These are phyloP conservation scores for Mystacornis crossleyi DNA, from an alignment of 2,113 vertebrate genomes.

Conservation along the genomic window DNA sequence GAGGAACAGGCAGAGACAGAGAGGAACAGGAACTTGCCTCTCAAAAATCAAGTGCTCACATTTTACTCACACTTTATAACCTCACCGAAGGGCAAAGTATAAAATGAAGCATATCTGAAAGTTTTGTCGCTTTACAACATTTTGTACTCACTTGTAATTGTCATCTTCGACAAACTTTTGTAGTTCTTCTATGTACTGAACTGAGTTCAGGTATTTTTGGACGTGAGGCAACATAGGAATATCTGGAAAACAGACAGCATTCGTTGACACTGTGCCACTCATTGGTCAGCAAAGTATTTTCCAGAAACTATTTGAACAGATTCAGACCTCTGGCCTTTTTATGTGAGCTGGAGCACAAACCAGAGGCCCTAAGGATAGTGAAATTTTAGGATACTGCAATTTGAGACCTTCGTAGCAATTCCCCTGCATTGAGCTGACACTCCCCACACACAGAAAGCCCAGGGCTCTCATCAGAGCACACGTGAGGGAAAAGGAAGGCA, in stretches of 20 bases:
- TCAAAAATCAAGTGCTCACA: not conserved
- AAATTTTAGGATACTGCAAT: not conserved
- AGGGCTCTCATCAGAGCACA: not conserved
- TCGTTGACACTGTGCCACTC: not conserved
- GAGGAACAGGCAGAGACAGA: not conserved
- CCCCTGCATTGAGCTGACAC: not conserved
- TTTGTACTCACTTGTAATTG: slow-evolving; percentile 93
- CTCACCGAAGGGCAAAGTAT: not conserved
- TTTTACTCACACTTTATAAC: not conserved
- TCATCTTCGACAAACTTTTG: slow-evolving; percentile 99
- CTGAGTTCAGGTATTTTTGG: slow-evolving; percentile 97
- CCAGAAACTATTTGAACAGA: not conserved
- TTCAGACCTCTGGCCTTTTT: not conserved
- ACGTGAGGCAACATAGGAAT: slow-evolving; percentile 93
- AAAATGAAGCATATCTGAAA: not conserved
- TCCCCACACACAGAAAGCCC: not conserved
- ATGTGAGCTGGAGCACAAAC: not conserved
- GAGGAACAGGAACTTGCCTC: not conserved
- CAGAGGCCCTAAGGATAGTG: not conserved
- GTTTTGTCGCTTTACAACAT: not conserved
- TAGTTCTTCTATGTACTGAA: slow-evolving; percentile 97
- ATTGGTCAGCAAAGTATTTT: not conserved
- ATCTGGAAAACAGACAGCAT: slow-evolving; percentile 77
- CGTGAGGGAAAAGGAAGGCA: rapidly evolving
- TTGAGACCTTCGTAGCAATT: not conserved